These are phyloP conservation scores for Lordiphosa mommai DNA, from an alignment of 1,140 invertebrate genomes.

Conservation along the genomic window DNA sequence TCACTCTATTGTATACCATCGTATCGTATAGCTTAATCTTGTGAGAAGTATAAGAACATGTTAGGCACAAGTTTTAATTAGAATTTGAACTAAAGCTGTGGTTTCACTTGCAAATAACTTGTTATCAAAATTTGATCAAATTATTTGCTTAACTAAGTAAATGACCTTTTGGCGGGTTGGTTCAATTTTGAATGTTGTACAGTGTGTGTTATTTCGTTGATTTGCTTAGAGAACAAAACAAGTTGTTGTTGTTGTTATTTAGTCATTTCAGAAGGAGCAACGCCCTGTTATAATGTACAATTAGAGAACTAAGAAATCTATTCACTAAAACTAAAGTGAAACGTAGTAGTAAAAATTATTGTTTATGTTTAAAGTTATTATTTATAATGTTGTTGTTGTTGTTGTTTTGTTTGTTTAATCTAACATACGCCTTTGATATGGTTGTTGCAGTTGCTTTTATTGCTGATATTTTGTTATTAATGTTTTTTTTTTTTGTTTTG, in stretches of 20 bases:
- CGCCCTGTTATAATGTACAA: constrained; percentile 26
- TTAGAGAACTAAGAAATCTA: constrained; percentile 3
- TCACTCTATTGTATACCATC: too few species aligned
- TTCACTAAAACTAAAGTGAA: constrained; percentile 11
- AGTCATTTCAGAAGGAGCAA: constrained; percentile 15
- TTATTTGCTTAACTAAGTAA: too few species aligned
- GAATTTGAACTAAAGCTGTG: too few species aligned
- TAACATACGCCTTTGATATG: constrained; percentile 79
- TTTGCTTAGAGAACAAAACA: constrained; percentile 55
- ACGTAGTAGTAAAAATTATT: constrained; percentile 20
- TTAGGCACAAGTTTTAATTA: too few species aligned
- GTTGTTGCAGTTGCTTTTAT: constrained; percentile 78
- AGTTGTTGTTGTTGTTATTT: constrained; percentile 2
- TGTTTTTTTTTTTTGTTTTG: constrained; percentile 23
- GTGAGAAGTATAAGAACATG: too few species aligned
- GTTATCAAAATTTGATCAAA: too few species aligned
- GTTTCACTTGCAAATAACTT: too few species aligned
- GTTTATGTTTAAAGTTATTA: constrained; percentile 24
- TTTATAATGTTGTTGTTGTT: constrained; percentile 27
- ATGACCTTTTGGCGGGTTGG: too few species aligned
- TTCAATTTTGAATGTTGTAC: too few species aligned
- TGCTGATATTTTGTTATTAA: constrained; percentile 68
- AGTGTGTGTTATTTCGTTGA: constrained; percentile 56
- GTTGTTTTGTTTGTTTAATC: constrained; percentile 51
- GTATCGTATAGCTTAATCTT: too few species aligned